Conservation (phyloP, 2,888 invertebrate genomes). For the Lathronympha strigana region DNA sequence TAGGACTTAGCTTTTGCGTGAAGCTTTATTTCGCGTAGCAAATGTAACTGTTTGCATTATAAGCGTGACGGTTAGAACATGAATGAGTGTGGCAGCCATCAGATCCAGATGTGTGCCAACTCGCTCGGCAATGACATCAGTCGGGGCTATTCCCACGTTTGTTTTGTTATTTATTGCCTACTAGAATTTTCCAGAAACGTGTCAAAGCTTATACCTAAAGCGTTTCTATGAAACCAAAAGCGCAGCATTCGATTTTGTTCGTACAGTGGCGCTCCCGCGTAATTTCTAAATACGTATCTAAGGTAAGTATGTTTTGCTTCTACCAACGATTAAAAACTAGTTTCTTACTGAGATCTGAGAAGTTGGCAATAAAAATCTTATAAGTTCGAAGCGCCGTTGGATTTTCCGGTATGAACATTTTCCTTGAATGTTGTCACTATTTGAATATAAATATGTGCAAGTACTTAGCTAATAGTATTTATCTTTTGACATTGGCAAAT, state of each 20-base stretch:
- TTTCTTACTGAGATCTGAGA: no score
- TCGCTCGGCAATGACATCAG: conserved; percentile 27
- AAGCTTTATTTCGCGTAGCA: background rate
- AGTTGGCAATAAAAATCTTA: background rate
- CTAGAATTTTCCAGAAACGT: conserved; percentile 14
- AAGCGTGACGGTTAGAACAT: conserved; percentile 12
- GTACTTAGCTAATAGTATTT: conserved; percentile 22
- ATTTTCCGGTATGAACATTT: conserved; percentile 14
- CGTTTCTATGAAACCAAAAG: background rate
- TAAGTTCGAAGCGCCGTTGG: background rate
- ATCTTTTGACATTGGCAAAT: conserved; percentile 29
- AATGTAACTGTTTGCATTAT: background rate
- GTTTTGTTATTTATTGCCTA: conserved; percentile 13
- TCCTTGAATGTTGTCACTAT: conserved; percentile 27
- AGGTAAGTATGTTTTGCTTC: background rate
- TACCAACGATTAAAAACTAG: background rate
- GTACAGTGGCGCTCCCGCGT: background rate
- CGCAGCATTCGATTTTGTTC: background rate
- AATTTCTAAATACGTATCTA: no score
- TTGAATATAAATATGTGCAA: background rate
- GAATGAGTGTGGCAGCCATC: conserved; percentile 20
- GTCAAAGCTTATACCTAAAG: background rate
- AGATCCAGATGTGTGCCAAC: conserved; percentile 12
- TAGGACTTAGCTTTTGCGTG: background rate
- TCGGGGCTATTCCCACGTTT: conserved; percentile 14